Percentiles rank a stretch among this genome's conserved stretches.
phyloP scores from a whole-genome alignment of 1,140 invertebrate species.

The Drosophila setifemur region DNA sequence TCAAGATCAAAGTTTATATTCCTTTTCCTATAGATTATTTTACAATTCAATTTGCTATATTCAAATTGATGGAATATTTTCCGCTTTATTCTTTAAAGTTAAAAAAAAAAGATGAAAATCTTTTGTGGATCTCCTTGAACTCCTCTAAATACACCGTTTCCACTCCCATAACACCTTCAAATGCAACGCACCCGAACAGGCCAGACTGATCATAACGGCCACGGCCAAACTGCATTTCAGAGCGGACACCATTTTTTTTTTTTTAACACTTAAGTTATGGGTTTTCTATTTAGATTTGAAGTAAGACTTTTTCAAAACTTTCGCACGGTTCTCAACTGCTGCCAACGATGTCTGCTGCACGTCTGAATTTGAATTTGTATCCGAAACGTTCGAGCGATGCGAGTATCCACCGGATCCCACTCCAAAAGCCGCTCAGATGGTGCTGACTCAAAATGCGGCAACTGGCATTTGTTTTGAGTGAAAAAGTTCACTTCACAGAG shows the following conservation, averaged over 20 bases:
- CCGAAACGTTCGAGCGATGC: neutral
- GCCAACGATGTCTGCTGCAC: slow-evolving; percentile 62
- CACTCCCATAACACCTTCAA: slow-evolving; percentile 6
- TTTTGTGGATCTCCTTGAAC: slow-evolving; percentile 5
- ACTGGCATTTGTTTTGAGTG: slow-evolving; percentile 35
- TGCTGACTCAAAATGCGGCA: neutral
- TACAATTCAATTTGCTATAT: too few relatives aligned
- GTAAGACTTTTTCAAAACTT: neutral
- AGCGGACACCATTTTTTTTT: slow-evolving; percentile 66
- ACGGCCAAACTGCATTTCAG: slow-evolving; percentile 73
- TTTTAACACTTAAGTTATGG: neutral
- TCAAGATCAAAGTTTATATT: too few relatives aligned
- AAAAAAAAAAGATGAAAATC: too few relatives aligned
- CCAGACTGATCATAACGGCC: slow-evolving; percentile 68
- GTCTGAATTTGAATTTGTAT: slow-evolving; percentile 39
- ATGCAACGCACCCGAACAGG: slow-evolving; percentile 62
- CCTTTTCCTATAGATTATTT: too few relatives aligned
- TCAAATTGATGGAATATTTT: too few relatives aligned
- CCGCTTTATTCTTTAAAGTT: too few relatives aligned
- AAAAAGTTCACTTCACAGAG: neutral
- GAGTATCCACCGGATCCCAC: neutral
- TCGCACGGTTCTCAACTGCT: slow-evolving; percentile 39
- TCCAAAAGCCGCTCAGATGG: neutral
- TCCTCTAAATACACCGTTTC: neutral
- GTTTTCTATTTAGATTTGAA: neutral